Percentiles rank a stretch among this genome's conserved stretches.
Conservation (phyloP, 1,140 invertebrate species). For the Pseudomyrmex concolor region DNA sequence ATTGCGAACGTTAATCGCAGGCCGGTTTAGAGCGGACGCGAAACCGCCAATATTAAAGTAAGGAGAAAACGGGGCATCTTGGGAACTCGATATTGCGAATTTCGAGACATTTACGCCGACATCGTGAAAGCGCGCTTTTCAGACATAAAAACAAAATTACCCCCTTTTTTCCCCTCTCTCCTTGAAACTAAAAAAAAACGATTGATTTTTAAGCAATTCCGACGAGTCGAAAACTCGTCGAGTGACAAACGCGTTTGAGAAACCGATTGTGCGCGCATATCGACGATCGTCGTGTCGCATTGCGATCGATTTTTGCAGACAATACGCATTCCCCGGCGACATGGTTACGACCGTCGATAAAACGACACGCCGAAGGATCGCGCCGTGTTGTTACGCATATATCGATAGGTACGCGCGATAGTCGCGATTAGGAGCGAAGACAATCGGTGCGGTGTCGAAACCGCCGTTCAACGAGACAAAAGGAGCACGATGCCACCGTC, state of each 20-base stretch:
- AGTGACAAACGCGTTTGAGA: background rate
- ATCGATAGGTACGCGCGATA: conserved; percentile 58
- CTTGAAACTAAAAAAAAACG: too few relatives aligned
- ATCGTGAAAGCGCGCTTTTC: background rate
- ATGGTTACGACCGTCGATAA: conserved; percentile 55
- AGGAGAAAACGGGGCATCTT: conserved; percentile 16
- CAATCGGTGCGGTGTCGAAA: conserved; percentile 57
- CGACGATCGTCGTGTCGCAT: conserved; percentile 28
- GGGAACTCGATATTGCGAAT: conserved; percentile 6
- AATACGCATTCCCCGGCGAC: conserved; percentile 25
- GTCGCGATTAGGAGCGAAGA: conserved; percentile 47
- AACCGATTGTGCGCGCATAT: conserved; percentile 19
- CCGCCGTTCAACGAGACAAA: conserved; percentile 46
- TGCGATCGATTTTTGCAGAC: conserved; percentile 48
- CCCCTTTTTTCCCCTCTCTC: too few relatives aligned
- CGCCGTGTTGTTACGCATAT: conserved; percentile 37
- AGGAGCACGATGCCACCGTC: conserved; percentile 30
- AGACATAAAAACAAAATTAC: background rate
- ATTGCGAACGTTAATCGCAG: conserved; percentile 55
- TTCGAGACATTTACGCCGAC: background rate
- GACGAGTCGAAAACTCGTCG: background rate
- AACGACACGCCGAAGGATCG: conserved; percentile 25
- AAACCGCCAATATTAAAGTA: conserved; percentile 19
- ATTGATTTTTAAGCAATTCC: too few relatives aligned
- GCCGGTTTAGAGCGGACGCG: conserved; percentile 28